phyloP scores from a whole-genome alignment of 1,140 invertebrate species.

The Bombyx mandarina region DNA sequence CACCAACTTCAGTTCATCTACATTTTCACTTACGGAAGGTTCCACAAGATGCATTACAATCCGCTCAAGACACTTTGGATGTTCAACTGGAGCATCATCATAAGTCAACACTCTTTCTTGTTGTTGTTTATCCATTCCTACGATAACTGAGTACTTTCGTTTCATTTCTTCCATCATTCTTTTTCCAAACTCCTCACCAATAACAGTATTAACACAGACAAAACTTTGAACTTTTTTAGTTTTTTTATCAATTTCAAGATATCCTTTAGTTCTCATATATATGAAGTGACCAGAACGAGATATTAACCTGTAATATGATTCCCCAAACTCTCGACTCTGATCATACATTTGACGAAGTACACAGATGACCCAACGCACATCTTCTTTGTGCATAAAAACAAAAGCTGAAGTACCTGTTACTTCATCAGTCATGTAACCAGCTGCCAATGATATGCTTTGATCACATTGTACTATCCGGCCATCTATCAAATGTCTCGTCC shows the following conservation, averaged over 20 bases:
- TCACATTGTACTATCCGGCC: slow-evolving; percentile 90
- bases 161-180: slow-evolving; percentile 83
- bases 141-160: slow-evolving; percentile 78
- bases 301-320: slow-evolving; percentile 86
- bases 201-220: slow-evolving; percentile 87
- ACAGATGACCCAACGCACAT: slow-evolving; percentile 87
- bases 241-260: slow-evolving; percentile 82
- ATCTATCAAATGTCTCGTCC: slow-evolving; percentile 87
- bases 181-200: slow-evolving; percentile 80
- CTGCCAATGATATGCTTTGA: slow-evolving; percentile 88
- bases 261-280: slow-evolving; percentile 86
- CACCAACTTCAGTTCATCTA: slow-evolving; percentile 41
- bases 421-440: slow-evolving; percentile 90
- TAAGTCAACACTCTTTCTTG: slow-evolving; percentile 23
- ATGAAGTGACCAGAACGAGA: slow-evolving; percentile 86
- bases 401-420: slow-evolving; percentile 87
- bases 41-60: slow-evolving; percentile 79
- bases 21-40: slow-evolving; percentile 66
- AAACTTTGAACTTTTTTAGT: slow-evolving; percentile 86
- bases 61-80: slow-evolving; percentile 76
- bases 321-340: slow-evolving; percentile 81
- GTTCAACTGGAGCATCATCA: slow-evolving; percentile 74
- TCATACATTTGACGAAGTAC: slow-evolving; percentile 90
- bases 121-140: slow-evolving; percentile 64
- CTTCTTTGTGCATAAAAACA: slow-evolving; percentile 89